Conservation (phyloP, 2,888 invertebrate species). For the Dryobota labecula region DNA sequence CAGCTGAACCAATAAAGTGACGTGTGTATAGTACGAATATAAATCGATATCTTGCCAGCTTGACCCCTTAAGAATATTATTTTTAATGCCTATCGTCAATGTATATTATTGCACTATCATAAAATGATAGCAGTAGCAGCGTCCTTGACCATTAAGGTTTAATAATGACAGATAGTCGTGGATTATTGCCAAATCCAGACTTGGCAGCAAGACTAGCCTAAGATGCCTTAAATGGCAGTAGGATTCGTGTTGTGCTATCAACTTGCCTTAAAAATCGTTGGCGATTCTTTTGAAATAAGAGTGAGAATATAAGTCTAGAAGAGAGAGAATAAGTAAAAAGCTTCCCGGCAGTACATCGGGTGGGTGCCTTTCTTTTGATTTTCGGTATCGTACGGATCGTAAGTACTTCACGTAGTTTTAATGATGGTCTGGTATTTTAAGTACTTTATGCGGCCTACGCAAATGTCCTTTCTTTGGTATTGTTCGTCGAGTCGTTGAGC, state of each 20-base stretch:
- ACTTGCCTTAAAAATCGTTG: background rate
- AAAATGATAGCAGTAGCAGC: background rate
- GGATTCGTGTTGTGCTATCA: background rate
- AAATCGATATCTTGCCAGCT: slow-evolving; percentile 31
- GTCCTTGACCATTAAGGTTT: slow-evolving; percentile 34
- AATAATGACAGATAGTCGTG: slow-evolving; percentile 27
- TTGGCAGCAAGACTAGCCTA: slow-evolving; percentile 26
- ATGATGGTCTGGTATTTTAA: too few species aligned
- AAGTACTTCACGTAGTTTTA: too few species aligned
- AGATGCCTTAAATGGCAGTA: slow-evolving; percentile 1
- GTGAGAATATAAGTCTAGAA: background rate
- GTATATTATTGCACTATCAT: slow-evolving; percentile 16
- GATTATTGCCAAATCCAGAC: slow-evolving; percentile 41
- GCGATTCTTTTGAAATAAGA: background rate
- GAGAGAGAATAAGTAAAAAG: background rate
- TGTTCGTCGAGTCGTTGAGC: too few species aligned
- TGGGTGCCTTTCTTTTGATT: background rate
- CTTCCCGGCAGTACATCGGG: background rate
- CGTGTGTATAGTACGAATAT: background rate
- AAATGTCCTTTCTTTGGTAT: too few species aligned
- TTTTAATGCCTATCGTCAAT: background rate
- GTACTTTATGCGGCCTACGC: too few species aligned
- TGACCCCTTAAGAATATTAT: background rate
- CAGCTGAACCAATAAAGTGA: slow-evolving; percentile 22
- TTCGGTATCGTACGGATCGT: background rate